Evolutionary conservation across 2,888 invertebrate genomes (phyloP), one percentile per base, ranked within the genome.

Genomic region (Aplocera efformata): DNA sequence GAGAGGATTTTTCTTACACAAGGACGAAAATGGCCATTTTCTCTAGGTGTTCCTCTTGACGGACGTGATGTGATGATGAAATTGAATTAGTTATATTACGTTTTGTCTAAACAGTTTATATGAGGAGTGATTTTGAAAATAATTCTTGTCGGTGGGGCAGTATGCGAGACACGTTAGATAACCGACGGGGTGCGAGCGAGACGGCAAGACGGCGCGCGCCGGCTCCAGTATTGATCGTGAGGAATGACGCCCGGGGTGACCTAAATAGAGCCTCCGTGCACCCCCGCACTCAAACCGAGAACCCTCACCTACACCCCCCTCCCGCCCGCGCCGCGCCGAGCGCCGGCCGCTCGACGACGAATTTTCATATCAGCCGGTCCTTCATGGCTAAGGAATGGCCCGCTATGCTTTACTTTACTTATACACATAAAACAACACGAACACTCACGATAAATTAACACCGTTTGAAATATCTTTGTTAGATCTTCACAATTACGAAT

Each of bases 211-310:
- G 76, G 84, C 86, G 88, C 88, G 86, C 86, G 85, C 84, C 78
- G 82, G 50, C 69, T 65, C 68, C 56, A 57, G 70, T 88, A 88
- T 88, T 79, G 88, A 88, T 88, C 85, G 86, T 49, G 78, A 78
- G 72, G 79, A 72, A 76, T 82, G 85, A 82, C 85, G 88, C 88
- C 88, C 88, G 77, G 88, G 88, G 84, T 88, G 88, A 88, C 88
- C 88, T 88, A 88, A 85, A 88, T 88, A 86, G 82, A 85, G 81
- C 82, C 86, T 85, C 74, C 77, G 72, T 67, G 65, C 67, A 63
- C 75, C 78, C 74, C 74, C 72, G 58, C 63, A 71, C 72, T 58
- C 69, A 60, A 66, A 67, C 73, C 73, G 54, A 60, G 58, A 55
- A 50, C 70, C 66, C 61, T 55, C 60, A 53, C 64, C 53, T 50